These are phyloP conservation scores for Numida meleagris DNA, from an alignment of 2,113 vertebrate species.

Conservation along the genomic window DNA sequence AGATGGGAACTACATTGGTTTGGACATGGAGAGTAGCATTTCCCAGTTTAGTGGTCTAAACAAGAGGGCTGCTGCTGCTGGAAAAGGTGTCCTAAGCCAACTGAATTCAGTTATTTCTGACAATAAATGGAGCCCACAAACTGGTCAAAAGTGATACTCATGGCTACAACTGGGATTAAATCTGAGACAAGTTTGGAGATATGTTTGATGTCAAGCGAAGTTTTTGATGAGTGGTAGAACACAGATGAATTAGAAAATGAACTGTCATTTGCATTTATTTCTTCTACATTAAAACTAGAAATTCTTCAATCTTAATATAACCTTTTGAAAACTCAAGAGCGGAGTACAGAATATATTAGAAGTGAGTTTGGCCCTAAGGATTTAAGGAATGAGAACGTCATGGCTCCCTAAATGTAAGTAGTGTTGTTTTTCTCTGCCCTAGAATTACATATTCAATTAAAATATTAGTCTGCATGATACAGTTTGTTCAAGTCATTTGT, in stretches of 20 bases:
- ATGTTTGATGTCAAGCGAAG: neutral
- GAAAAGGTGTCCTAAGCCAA: neutral
- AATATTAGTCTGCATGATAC: neutral
- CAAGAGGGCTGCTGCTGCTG: neutral
- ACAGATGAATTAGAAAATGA: neutral
- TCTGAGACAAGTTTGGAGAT: neutral
- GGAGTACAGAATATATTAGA: neutral
- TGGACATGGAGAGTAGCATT: neutral
- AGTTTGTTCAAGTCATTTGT: slow-evolving; percentile 45
- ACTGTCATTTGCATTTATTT: neutral
- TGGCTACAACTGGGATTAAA: neutral
- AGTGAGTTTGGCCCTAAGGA: neutral
- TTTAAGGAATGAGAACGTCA: neutral
- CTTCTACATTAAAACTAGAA: neutral
- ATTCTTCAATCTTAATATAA: neutral
- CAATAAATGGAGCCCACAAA: neutral
- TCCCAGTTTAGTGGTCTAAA: neutral
- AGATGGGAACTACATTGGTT: neutral
- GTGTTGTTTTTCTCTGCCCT: neutral
- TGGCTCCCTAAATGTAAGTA: neutral
- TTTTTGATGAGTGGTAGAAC: neutral
- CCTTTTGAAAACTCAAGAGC: neutral
- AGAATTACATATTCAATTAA: slow-evolving; percentile 20
- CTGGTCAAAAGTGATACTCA: neutral
- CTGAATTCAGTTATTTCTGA: neutral